These are phyloP conservation scores for Erpetoichthys calabaricus DNA, from an alignment of 2,797 vertebrate species.

Conservation along the genomic window DNA sequence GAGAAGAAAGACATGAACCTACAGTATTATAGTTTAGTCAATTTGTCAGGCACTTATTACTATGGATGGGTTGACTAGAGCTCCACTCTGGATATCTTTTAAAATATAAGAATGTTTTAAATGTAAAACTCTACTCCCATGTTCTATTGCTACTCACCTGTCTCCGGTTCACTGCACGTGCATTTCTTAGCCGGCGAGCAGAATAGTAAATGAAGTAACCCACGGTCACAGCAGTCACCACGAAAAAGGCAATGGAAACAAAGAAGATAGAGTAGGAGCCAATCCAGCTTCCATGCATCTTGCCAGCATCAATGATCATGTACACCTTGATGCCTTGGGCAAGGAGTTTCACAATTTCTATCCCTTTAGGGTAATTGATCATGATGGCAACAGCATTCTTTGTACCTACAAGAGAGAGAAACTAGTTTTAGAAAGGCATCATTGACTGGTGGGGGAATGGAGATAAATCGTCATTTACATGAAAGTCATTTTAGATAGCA, in stretches of 20 bases:
- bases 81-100: too few relatives aligned
- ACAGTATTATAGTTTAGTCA: too few relatives aligned
- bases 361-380: slow-evolving; percentile 69
- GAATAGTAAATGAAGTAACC: slow-evolving; percentile 80
- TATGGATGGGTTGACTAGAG: too few relatives aligned
- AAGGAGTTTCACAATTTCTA: slow-evolving; percentile 48
- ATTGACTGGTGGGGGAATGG: neutral
- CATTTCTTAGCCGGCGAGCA: slow-evolving; percentile 53
- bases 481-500: too few relatives aligned
- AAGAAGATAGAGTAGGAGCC: slow-evolving; percentile 80
- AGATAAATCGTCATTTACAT: neutral
- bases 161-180: slow-evolving; percentile 45
- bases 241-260: slow-evolving; percentile 77
- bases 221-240: slow-evolving; percentile 71
- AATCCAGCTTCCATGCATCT: slow-evolving; percentile 56
- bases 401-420: slow-evolving; percentile 41
- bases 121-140: too few relatives aligned
- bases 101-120: too few relatives aligned
- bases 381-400: slow-evolving; percentile 64
- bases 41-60: too few relatives aligned
- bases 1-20: too few relatives aligned
- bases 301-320: slow-evolving; percentile 62
- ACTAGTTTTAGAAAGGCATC: slow-evolving; percentile 1
- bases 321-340: slow-evolving; percentile 46
- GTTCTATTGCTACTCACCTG: slow-evolving; percentile 34